Evolutionary conservation across 92 coral and sea anemone genomes (phyloP), one percentile per base, ranked within the genome.

Genomic region (Palythoa caribaeorum): DNA sequence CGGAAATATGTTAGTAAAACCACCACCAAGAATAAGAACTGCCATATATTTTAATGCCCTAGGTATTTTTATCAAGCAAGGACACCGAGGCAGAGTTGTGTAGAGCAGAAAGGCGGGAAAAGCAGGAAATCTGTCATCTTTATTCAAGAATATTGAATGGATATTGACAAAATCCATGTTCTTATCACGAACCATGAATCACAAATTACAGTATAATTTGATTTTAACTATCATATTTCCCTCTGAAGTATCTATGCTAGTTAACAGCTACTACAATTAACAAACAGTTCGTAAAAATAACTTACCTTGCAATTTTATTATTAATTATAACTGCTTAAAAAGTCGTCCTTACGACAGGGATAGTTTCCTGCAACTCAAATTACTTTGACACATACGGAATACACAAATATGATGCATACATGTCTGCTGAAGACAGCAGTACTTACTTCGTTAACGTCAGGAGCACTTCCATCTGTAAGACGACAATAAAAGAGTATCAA

Each of bases 1-100:
- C 73, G 51, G 17, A 80, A 80, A 62, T 28, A 57, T 6, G 40
- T 80, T 80, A 80, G 85, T 80, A 79, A 79, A 78, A 35, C 47
- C 5, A 12, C 5, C 13, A 78, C 0, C 52, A 50, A 6, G 20
- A n/a, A 48, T 20, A 8, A 50, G 39, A 19, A 10, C 9, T 28
- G 17, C 57, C 38, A 51, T 63, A 50, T 19, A 75, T 9, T 47
- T 6, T 6, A 68, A 28, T 11, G 38, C 11, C 13, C 20, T 6
- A n/a, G n/a, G n/a, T n/a, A 7, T 6, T 8, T 19, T 20, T 19
- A 6, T 20, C 73, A 20, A 10, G 12, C 39, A 68, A 17, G 17
- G 19, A 10, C 17, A 0, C 5, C 3, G 65, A 59, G 12, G 12
- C 38, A 6, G 48, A 70, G 17, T 11, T 21, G 36, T 37, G 47